These are phyloP conservation scores for Gortyna flavago DNA, from an alignment of 2,888 invertebrate species.

Conservation along the genomic window DNA sequence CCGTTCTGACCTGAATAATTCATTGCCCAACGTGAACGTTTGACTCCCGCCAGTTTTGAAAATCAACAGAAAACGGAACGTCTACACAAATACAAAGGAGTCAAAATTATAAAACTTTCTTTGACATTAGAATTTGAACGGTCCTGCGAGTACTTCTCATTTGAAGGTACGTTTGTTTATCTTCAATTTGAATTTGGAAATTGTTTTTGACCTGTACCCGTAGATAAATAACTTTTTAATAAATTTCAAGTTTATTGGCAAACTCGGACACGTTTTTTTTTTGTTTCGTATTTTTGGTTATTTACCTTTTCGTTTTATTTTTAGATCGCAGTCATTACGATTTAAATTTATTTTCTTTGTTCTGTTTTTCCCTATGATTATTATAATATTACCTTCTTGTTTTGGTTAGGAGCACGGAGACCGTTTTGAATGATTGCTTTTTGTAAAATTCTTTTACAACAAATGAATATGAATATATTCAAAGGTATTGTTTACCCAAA, in stretches of 20 bases:
- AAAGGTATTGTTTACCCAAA: not conserved
- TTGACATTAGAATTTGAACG: conserved; percentile 66
- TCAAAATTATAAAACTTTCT: conserved; percentile 79
- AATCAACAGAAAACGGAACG: conserved; percentile 84
- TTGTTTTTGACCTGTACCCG: conserved; percentile 64
- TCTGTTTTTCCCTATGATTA: not conserved
- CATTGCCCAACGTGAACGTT: conserved; percentile 84
- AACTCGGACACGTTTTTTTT: conserved; percentile 39
- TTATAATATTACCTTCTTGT: not conserved
- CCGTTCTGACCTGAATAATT: conserved; percentile 88
- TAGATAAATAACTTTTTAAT: conserved; percentile 60
- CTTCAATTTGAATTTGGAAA: conserved; percentile 69
- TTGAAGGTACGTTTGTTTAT: conserved; percentile 67
- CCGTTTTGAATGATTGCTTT: not conserved
- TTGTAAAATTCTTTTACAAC: not conserved
- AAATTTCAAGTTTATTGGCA: conserved; percentile 58
- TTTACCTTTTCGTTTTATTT: conserved; percentile 43
- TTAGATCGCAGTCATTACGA: conserved; percentile 26
- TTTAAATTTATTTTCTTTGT: conserved; percentile 21
- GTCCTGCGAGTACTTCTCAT: conserved; percentile 60
- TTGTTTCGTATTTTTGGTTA: conserved; percentile 32
- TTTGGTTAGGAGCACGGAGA: not conserved
- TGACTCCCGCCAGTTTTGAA: conserved; percentile 85
- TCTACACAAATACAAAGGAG: conserved; percentile 80
- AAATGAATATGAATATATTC: not conserved